A percentile compares a stretch with the other conserved stretches of the same genome.
phyloP scores from a whole-genome alignment of 2,888 invertebrate genomes.

The Cerceris ruficornis region DNA sequence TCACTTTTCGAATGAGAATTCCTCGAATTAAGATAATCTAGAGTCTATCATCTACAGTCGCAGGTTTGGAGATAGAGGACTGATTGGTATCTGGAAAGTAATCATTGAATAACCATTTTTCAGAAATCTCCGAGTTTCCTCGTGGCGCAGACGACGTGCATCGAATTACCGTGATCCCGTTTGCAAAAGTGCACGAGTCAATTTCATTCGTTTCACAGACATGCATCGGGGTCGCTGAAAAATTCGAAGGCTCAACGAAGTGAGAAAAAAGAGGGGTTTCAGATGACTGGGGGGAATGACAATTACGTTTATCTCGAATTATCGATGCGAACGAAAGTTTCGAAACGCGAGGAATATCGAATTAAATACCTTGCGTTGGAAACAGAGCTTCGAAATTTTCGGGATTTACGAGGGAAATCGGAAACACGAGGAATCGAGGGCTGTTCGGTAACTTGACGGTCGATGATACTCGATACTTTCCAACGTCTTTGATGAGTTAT shows the following conservation, averaged over 20 bases:
- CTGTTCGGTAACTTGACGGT: too few relatives aligned
- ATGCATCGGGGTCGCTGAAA: neutral
- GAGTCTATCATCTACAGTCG: neutral
- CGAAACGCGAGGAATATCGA: neutral
- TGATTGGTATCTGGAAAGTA: neutral
- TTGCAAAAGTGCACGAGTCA: too few relatives aligned
- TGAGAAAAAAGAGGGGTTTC: neutral
- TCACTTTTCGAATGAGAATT: too few relatives aligned
- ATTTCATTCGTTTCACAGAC: neutral
- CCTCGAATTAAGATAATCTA: constrained; percentile 2
- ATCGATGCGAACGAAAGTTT: neutral
- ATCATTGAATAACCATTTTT: constrained; percentile 15
- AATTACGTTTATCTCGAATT: neutral
- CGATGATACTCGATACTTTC: too few relatives aligned
- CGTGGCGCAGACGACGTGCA: constrained; percentile 52
- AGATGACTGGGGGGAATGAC: neutral
- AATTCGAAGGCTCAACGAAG: neutral
- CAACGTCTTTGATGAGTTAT: too few relatives aligned
- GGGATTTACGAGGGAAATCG: neutral
- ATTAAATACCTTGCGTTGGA: too few relatives aligned
- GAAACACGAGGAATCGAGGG: too few relatives aligned
- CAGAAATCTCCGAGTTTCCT: neutral
- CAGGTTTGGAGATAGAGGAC: neutral
- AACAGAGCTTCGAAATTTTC: too few relatives aligned
- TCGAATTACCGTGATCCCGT: constrained; percentile 6